phyloP scores from a whole-genome alignment of 2,888 invertebrate species.

The Athalia cordata region DNA sequence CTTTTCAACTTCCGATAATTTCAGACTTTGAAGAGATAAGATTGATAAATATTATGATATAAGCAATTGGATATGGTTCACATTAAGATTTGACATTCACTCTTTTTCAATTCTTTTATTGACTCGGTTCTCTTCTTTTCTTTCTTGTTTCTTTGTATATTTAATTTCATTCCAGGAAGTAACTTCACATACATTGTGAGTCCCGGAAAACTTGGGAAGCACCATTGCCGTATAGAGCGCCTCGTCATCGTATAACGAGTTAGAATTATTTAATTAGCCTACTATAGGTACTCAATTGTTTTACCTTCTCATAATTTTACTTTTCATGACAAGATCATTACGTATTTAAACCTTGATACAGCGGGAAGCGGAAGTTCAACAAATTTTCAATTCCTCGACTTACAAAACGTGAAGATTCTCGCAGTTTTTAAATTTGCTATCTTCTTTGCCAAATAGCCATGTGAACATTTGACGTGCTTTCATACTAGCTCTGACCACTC shows the following conservation, averaged over 20 bases:
- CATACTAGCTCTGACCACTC: conserved; percentile 91
- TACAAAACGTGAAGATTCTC: conserved; percentile 92
- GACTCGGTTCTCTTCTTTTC: no score
- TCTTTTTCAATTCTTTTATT: no score
- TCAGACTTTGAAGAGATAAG: no score
- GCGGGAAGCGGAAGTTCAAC: no score
- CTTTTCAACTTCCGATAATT: no score
- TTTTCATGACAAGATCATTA: background rate
- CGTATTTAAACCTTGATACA: background rate
- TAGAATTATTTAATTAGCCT: background rate
- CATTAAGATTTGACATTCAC: no score
- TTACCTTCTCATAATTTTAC: background rate
- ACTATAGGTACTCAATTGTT: background rate
- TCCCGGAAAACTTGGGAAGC: conserved; percentile 7
- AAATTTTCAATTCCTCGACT: background rate
- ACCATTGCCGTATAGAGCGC: conserved; percentile 1
- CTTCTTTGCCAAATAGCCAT: conserved; percentile 93
- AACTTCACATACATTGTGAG: background rate
- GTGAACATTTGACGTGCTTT: conserved; percentile 93
- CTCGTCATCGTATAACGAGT: conserved; percentile 9
- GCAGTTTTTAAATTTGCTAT: conserved; percentile 93
- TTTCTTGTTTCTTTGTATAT: no score
- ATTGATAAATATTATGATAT: no score
- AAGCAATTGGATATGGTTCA: no score
- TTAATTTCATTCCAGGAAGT: background rate